These are phyloP conservation scores for Dryomyza anilis DNA, from an alignment of 2,888 invertebrate genomes.

Conservation along the genomic window DNA sequence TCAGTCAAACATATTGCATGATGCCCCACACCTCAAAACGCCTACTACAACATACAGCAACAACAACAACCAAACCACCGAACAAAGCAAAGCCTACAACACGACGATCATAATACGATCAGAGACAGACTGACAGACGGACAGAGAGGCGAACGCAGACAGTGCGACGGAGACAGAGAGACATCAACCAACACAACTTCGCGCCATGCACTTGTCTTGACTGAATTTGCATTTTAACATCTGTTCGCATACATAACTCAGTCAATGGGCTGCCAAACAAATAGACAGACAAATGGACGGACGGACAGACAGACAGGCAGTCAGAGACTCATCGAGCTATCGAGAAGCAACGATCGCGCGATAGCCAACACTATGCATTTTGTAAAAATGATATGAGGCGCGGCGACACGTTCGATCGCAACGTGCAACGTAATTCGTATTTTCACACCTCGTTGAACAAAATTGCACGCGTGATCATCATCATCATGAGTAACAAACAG, in stretches of 20 bases:
- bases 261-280: conserved; percentile 7
- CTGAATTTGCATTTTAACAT: conserved; percentile 8
- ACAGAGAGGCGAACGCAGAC: not conserved
- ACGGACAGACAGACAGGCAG: not conserved
- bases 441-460: conserved; percentile 4
- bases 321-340: not conserved
- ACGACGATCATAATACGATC: not conserved
- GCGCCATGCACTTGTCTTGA: not conserved
- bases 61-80: not conserved
- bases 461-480: not conserved
- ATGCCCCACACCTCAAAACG: too few relatives aligned
- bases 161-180: not conserved
- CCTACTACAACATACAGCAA: too few relatives aligned
- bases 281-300: not conserved
- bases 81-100: not conserved
- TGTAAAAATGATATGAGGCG: not conserved
- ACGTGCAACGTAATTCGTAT: not conserved
- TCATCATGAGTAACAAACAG: not conserved
- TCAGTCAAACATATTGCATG: too few relatives aligned
- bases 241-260: not conserved
- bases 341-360: not conserved
- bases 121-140: not conserved
- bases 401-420: not conserved
- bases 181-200: not conserved
- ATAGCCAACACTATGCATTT: not conserved